Evolutionary conservation across 2,797 vertebrate species (phyloP).

Genomic region (Trachops cirrhosus): DNA sequence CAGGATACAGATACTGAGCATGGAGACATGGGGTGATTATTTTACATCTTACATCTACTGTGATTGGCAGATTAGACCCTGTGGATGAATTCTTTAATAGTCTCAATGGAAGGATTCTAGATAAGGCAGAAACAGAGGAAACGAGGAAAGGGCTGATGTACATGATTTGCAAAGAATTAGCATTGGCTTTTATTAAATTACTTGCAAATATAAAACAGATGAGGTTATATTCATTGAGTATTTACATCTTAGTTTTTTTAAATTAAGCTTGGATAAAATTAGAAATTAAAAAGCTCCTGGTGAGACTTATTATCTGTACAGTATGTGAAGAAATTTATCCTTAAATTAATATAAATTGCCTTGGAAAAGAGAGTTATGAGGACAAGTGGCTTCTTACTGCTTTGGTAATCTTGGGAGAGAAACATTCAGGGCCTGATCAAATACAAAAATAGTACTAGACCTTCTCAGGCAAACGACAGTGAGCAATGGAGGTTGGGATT

Average conservation of each 20-base stretch:
- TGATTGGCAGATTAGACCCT: background rate
- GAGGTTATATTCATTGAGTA: background rate
- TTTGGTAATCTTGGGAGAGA: slow-evolving; percentile 37
- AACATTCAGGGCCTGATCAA: background rate
- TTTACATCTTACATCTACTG: background rate
- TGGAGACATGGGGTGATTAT: background rate
- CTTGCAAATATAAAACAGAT: background rate
- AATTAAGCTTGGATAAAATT: background rate
- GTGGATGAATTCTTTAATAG: background rate
- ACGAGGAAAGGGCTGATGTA: background rate
- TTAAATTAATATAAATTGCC: slow-evolving; percentile 36
- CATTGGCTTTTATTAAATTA: background rate
- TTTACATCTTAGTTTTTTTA: background rate
- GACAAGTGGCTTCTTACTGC: slow-evolving; percentile 12
- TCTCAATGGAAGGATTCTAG: background rate
- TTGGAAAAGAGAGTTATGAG: background rate
- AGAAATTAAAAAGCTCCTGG: background rate
- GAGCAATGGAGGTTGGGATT: slow-evolving; percentile 51
- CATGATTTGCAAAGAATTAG: background rate
- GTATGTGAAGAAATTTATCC: background rate
- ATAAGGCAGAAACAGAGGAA: background rate
- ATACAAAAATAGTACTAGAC: slow-evolving; percentile 14
- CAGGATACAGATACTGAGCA: background rate
- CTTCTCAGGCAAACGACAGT: slow-evolving; percentile 58
- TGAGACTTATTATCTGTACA: slow-evolving; percentile 36